A percentile compares a stretch with the other conserved stretches of the same genome.
Conservation (phyloP, 2,113 vertebrate species). For the Pomatorhinus ruficollis region DNA sequence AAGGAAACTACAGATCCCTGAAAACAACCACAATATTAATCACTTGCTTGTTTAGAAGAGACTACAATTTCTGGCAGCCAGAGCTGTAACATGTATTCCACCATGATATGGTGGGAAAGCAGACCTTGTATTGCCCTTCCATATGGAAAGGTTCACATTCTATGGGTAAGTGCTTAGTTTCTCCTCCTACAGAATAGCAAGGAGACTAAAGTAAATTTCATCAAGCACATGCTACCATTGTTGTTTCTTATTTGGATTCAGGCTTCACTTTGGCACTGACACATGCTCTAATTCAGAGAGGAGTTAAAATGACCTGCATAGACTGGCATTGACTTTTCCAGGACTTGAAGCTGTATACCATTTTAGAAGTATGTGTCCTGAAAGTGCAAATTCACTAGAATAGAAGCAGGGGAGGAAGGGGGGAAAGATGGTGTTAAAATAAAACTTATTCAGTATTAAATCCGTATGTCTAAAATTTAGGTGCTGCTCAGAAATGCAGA, state of each 20-base stretch:
- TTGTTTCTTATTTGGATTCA: neutral
- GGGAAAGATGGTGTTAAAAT: neutral
- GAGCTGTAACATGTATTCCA: neutral
- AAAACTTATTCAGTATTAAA: neutral
- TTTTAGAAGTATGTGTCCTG: neutral
- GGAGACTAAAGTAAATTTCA: neutral
- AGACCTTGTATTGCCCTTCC: neutral
- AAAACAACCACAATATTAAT: neutral
- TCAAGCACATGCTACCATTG: neutral
- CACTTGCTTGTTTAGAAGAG: neutral
- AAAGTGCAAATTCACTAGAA: neutral
- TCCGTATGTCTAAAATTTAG: neutral
- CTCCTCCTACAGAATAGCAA: neutral
- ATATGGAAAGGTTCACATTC: neutral
- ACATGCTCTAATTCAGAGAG: neutral
- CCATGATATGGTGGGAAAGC: neutral
- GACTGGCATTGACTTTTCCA: neutral
- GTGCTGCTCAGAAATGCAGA: neutral
- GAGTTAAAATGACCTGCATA: neutral
- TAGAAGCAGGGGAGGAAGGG: accelerated
- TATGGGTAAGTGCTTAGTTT: neutral
- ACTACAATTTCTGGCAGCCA: neutral
- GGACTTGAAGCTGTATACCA: neutral
- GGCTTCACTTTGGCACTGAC: neutral
- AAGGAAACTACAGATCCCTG: neutral